Conservation (phyloP, 2,797 vertebrate species). For the Nannoperca australis region DNA sequence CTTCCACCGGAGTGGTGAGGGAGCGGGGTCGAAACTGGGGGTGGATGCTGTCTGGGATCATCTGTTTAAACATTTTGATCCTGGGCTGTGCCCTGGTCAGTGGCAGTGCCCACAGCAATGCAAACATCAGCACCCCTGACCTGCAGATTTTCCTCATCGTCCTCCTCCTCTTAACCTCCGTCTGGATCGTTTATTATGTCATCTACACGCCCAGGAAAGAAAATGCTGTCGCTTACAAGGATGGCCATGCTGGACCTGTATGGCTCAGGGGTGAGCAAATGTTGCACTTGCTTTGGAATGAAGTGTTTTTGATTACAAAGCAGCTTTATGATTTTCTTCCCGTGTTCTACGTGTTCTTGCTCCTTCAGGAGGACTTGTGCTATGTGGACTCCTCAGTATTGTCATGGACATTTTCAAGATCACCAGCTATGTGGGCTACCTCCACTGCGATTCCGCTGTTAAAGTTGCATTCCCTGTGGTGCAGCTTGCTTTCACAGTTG, state of each 20-base stretch:
- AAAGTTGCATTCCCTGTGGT: constrained; percentile 92
- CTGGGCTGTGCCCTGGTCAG: constrained; percentile 91
- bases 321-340: neutral
- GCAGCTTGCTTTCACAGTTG: constrained; percentile 89
- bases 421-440: constrained; percentile 90
- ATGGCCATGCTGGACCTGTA: constrained; percentile 92
- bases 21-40: constrained; percentile 89
- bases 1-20: constrained; percentile 44
- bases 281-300: neutral
- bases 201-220: constrained; percentile 77
- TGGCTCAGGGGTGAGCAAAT: constrained; percentile 92
- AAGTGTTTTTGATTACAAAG: neutral
- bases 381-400: constrained; percentile 93
- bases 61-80: constrained; percentile 90
- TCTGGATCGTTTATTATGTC: constrained; percentile 93
- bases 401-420: constrained; percentile 97
- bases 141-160: constrained; percentile 90
- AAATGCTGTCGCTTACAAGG: constrained; percentile 87
- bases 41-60: constrained; percentile 90
- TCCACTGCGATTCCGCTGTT: constrained; percentile 91
- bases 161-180: constrained; percentile 87
- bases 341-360: neutral
- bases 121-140: constrained; percentile 82
- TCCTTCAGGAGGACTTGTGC: constrained; percentile 90
- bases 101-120: constrained; percentile 85